A percentile compares a stretch with the other conserved stretches of the same genome.
These are phyloP conservation scores for Ectemnius continuus DNA, from an alignment of 2,888 invertebrate genomes.

Conservation along the genomic window DNA sequence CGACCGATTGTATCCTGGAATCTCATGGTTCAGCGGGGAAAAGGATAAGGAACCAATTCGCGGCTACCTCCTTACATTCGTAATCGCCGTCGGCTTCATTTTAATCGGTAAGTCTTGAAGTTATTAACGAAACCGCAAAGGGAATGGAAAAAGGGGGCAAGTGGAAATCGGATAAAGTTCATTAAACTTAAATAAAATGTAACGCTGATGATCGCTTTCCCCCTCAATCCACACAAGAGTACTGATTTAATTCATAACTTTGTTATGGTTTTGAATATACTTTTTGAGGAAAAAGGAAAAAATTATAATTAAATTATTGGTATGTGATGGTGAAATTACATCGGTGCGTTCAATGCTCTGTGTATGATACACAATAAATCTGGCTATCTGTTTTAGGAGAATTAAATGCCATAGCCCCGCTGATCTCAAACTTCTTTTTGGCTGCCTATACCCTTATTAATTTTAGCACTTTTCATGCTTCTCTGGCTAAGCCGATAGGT, in stretches of 20 bases:
- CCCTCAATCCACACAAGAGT: too few relatives aligned
- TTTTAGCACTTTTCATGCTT: conserved; percentile 96
- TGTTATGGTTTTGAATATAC: too few relatives aligned
- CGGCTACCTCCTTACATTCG: conserved; percentile 94
- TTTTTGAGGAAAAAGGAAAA: too few relatives aligned
- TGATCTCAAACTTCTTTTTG: conserved; percentile 96
- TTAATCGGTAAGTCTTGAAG: conserved; percentile 85
- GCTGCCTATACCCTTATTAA: conserved; percentile 96
- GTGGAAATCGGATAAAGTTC: too few relatives aligned
- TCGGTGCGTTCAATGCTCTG: conserved; percentile 12
- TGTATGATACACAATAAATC: conserved; percentile 23
- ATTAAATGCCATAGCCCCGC: conserved; percentile 92
- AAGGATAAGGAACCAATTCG: conserved; percentile 91
- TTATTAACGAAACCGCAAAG: background rate
- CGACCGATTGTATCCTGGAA: conserved; percentile 95
- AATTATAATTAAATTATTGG: too few relatives aligned
- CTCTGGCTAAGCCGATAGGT: conserved; percentile 91
- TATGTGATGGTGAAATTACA: conserved; percentile 1
- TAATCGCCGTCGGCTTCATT: conserved; percentile 92
- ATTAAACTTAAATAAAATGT: too few relatives aligned
- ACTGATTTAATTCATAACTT: too few relatives aligned
- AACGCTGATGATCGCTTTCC: too few relatives aligned
- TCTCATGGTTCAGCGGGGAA: conserved; percentile 93
- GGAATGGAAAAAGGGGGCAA: too few relatives aligned
- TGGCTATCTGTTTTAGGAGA: conserved; percentile 82